Evolutionary conservation across 2,113 vertebrate genomes (phyloP).

Genomic region (Aphelocoma coerulescens): DNA sequence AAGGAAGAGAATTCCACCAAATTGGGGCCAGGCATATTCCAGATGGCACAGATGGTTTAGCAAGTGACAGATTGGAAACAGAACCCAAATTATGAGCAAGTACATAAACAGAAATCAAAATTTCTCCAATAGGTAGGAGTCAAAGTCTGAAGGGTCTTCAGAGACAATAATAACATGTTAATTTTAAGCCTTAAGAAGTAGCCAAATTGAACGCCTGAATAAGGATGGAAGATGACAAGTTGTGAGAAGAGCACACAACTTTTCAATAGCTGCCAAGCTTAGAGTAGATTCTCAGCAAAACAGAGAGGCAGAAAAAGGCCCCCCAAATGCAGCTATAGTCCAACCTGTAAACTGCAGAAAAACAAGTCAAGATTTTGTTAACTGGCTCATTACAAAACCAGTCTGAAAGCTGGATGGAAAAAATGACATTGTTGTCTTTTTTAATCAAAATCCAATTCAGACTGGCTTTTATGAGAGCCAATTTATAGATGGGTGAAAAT

Average conservation of each 20-base stretch:
- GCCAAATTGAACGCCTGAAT: conserved; percentile 7
- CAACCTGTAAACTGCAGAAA: not conserved
- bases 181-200: conserved; percentile 42
- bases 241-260: not conserved
- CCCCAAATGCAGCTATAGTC: not conserved
- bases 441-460: not conserved
- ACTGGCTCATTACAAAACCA: not conserved
- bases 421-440: not conserved
- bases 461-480: not conserved
- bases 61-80: conserved; percentile 69
- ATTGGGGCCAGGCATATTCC: conserved; percentile 40
- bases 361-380: not conserved
- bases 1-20: conserved; percentile 54
- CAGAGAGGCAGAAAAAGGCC: conserved; percentile 4
- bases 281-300: not conserved
- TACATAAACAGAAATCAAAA: conserved; percentile 60
- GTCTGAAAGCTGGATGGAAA: not conserved
- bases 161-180: conserved; percentile 39
- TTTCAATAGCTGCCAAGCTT: conserved; percentile 13
- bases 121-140: conserved; percentile 59
- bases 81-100: conserved; percentile 62
- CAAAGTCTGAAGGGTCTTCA: conserved; percentile 48
- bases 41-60: conserved; percentile 67
- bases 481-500: not conserved
- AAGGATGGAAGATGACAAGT: conserved; percentile 27